phyloP scores from a whole-genome alignment of 2,113 vertebrate species.

The Amblyornis subalaris region DNA sequence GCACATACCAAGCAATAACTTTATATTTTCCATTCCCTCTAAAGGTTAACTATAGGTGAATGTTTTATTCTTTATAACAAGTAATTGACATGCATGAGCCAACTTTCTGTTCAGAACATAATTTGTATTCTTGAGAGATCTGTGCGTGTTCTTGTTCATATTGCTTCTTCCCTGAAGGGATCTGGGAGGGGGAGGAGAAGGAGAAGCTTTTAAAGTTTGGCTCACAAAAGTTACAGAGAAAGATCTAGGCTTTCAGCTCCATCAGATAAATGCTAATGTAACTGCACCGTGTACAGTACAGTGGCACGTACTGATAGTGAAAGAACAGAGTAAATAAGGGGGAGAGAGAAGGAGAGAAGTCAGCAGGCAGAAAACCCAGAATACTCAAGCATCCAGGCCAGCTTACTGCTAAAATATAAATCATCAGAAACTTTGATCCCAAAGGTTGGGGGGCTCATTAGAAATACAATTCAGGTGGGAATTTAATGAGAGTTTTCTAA shows the following conservation, averaged over 20 bases:
- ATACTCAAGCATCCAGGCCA: neutral
- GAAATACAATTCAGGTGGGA: neutral
- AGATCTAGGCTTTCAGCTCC: slow-evolving; percentile 38
- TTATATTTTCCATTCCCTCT: slow-evolving; percentile 34
- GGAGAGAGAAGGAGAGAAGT: neutral
- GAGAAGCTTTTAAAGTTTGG: slow-evolving; percentile 54
- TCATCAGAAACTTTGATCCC: neutral
- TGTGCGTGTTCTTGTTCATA: slow-evolving; percentile 25
- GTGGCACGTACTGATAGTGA: slow-evolving; percentile 9
- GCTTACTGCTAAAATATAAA: neutral
- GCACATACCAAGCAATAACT: slow-evolving; percentile 20
- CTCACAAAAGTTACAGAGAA: slow-evolving; percentile 39
- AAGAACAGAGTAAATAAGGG: slow-evolving; percentile 29
- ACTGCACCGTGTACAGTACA: neutral
- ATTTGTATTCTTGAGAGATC: slow-evolving; percentile 53
- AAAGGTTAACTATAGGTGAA: slow-evolving; percentile 54
- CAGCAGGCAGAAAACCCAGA: neutral
- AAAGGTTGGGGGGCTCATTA: neutral
- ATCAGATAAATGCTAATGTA: slow-evolving; percentile 40
- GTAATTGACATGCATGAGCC: slow-evolving; percentile 38
- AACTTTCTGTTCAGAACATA: slow-evolving; percentile 59
- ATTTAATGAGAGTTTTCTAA: neutral
- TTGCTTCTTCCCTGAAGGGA: slow-evolving; percentile 42
- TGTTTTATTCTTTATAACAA: slow-evolving; percentile 49
- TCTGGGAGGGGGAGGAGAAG: neutral